A percentile compares a stretch with the other conserved stretches of the same genome.
phyloP scores from a whole-genome alignment of 2,113 vertebrate genomes.

The Aythya baeri region DNA sequence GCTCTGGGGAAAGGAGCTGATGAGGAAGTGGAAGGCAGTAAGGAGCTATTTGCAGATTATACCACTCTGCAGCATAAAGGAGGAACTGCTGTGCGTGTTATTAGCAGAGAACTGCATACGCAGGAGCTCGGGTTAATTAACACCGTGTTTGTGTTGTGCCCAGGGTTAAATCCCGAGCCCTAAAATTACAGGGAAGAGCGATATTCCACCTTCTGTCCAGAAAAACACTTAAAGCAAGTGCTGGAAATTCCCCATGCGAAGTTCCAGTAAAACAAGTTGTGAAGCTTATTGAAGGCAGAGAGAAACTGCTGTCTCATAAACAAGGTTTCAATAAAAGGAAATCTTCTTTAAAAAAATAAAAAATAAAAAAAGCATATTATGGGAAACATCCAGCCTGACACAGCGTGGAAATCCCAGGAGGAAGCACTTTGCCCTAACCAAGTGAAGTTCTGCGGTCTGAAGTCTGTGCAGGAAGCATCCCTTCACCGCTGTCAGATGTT shows the following conservation, averaged over 20 bases:
- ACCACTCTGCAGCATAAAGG: background rate
- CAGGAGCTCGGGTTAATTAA: constrained; percentile 36
- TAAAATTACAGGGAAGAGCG: constrained; percentile 8
- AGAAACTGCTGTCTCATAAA: constrained; percentile 22
- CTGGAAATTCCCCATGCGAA: constrained; percentile 39
- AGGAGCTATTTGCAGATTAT: constrained; percentile 59
- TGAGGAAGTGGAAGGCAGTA: constrained; percentile 28
- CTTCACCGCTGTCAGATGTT: background rate
- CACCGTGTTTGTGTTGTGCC: constrained; percentile 12
- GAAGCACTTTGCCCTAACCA: background rate
- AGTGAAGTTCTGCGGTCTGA: background rate
- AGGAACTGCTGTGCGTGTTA: constrained; percentile 30
- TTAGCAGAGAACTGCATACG: background rate
- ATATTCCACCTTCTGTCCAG: background rate
- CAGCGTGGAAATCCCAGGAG: background rate
- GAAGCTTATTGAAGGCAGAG: background rate
- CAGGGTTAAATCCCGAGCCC: background rate
- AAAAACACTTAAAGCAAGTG: constrained; percentile 6
- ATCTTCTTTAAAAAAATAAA: background rate
- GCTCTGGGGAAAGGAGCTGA: constrained; percentile 43
- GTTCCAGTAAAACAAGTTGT: constrained; percentile 38
- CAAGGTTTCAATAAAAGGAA: constrained; percentile 11
- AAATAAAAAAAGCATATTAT: background rate
- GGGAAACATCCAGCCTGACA: background rate
- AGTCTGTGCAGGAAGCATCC: background rate